Evolutionary conservation across 1,140 invertebrate species (phyloP).

Genomic region (Brachionus rubens): DNA sequence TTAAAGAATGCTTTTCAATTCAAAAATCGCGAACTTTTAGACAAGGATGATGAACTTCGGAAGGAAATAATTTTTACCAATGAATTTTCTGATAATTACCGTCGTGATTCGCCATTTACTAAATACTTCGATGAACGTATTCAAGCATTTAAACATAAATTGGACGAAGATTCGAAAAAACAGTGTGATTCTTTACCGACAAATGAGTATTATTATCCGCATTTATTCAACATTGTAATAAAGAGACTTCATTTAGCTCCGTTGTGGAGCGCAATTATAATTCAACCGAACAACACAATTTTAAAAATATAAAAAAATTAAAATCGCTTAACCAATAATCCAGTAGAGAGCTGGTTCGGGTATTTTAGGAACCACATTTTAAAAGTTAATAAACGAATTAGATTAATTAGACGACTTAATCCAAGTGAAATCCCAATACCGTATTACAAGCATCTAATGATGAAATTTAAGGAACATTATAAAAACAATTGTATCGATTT

Average conservation of each 20-base stretch:
- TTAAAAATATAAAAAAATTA: not conserved
- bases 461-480: slow-evolving; percentile 23
- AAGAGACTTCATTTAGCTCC: not conserved
- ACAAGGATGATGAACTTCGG: no score
- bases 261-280: slow-evolving; percentile 3
- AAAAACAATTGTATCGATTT: not conserved
- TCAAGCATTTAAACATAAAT: no score
- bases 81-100: no score
- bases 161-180: no score
- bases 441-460: slow-evolving; percentile 3
- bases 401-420: not conserved
- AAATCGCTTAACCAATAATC: slow-evolving; percentile 5
- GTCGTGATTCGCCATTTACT: no score
- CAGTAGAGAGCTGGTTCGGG: slow-evolving; percentile 1
- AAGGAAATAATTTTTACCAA: no score
- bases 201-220: no score
- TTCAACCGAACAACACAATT: not conserved
- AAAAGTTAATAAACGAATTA: slow-evolving; percentile 14
- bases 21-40: no score
- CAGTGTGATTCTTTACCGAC: no score
- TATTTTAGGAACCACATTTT: slow-evolving; percentile 16
- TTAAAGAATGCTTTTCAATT: no score
- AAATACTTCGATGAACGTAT: no score
- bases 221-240: not conserved
- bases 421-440: slow-evolving; percentile 11